Conservation (phyloP, 2,888 invertebrate species). For the Dynastes maya region DNA sequence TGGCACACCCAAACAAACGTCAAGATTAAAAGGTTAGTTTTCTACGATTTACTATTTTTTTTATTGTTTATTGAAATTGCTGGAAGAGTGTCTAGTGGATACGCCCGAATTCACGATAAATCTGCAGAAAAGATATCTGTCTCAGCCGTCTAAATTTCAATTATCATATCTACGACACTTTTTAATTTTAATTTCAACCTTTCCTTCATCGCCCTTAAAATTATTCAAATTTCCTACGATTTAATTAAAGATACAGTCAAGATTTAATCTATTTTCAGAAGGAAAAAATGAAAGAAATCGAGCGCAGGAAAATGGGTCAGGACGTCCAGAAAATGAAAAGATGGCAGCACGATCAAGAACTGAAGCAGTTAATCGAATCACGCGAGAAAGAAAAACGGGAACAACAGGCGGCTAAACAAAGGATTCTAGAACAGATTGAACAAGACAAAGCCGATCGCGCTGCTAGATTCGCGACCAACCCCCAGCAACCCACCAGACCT, state of each 20-base stretch:
- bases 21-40: too few relatives aligned
- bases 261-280: constrained; percentile 56
- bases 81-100: too few relatives aligned
- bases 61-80: too few relatives aligned
- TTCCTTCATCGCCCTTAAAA: too few relatives aligned
- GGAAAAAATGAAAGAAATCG: constrained; percentile 74
- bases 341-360: constrained; percentile 84
- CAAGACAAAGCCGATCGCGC: constrained; percentile 85
- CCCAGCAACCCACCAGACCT: constrained; percentile 59
- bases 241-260: not conserved
- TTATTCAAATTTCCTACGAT: too few relatives aligned
- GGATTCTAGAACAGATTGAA: constrained; percentile 87
- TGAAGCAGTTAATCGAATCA: constrained; percentile 82
- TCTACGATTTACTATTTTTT: too few relatives aligned
- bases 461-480: constrained; percentile 66
- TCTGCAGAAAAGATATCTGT: too few relatives aligned
- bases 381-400: constrained; percentile 84
- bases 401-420: constrained; percentile 82
- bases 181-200: too few relatives aligned
- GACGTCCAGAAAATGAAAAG: constrained; percentile 81
- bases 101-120: too few relatives aligned
- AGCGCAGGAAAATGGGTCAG: constrained; percentile 82
- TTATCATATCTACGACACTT: too few relatives aligned
- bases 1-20: too few relatives aligned
- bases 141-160: too few relatives aligned